These are phyloP conservation scores for Chiroxiphia lanceolata DNA, from an alignment of 2,797 vertebrate genomes.

Conservation along the genomic window DNA sequence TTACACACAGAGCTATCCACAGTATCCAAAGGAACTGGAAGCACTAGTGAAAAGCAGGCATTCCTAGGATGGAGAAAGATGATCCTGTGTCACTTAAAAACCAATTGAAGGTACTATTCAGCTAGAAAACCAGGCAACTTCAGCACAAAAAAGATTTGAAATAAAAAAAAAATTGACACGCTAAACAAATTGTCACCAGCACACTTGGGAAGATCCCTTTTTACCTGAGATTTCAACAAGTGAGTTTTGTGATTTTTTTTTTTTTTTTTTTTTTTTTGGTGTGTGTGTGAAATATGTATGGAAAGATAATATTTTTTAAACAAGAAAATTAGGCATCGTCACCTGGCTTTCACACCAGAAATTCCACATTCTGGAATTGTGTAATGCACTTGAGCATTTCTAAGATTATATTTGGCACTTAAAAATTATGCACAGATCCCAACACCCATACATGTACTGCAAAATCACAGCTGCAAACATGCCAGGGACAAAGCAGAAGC, in stretches of 20 bases:
- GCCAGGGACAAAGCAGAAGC: not conserved
- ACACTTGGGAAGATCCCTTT: not conserved
- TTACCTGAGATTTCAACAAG: not conserved
- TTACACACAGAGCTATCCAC: not conserved
- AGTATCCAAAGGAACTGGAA: not conserved
- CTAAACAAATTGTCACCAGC: not conserved
- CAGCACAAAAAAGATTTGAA: accelerated
- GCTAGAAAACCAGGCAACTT: not conserved
- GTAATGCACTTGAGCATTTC: not conserved
- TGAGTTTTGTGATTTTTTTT: not conserved
- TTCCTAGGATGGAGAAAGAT: not conserved
- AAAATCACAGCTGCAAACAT: not conserved
- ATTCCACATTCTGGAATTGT: not conserved
- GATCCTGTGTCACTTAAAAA: not conserved
- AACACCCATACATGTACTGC: not conserved
- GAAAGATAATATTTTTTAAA: not conserved
- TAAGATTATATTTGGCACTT: not conserved
- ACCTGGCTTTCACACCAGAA: slow-evolving; percentile 36
- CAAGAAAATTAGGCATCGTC: not conserved
- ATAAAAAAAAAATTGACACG: too few relatives aligned
- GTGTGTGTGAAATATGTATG: not conserved
- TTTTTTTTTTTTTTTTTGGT: not conserved
- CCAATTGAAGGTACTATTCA: not conserved
- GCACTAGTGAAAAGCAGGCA: not conserved
- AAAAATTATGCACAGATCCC: not conserved